phyloP scores from a whole-genome alignment of 2,113 vertebrate species.

The Macquaria ambigua region DNA sequence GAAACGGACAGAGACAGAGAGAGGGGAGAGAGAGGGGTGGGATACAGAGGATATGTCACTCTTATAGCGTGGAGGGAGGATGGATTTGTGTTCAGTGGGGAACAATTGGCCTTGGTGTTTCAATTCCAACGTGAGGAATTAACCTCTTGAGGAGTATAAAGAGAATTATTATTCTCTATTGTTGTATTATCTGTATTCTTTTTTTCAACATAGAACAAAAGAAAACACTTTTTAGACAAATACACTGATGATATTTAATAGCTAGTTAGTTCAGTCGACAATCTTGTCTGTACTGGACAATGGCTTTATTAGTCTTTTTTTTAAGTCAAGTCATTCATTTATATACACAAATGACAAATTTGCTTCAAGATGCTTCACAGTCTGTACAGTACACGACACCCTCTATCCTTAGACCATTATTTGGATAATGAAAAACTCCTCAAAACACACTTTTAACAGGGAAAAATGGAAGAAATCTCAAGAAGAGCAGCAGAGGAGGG shows the following conservation, averaged over 20 bases:
- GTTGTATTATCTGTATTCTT: neutral
- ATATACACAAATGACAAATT: no score
- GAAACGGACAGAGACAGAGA: conserved; percentile 69
- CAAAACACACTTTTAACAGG: no score
- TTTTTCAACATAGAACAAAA: conserved; percentile 2
- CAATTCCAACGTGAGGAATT: conserved; percentile 67
- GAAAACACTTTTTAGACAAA: neutral
- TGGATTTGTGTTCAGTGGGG: conserved; percentile 74
- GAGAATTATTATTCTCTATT: conserved; percentile 14
- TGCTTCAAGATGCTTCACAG: no score
- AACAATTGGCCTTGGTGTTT: conserved; percentile 75
- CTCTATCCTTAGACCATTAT: no score
- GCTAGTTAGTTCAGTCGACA: neutral
- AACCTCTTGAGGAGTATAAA: conserved; percentile 33
- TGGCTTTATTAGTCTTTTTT: neutral
- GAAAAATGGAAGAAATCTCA: no score
- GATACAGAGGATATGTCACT: conserved; percentile 74
- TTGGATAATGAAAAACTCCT: no score
- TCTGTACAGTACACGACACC: no score
- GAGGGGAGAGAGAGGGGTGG: conserved; percentile 60
- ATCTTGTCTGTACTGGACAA: neutral
- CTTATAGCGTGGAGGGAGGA: conserved; percentile 58
- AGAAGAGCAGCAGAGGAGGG: no score
- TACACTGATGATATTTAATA: neutral
- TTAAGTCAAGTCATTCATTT: no score